phyloP scores from a whole-genome alignment of 2,113 vertebrate genomes.

The Reinhardtius hippoglossoides region DNA sequence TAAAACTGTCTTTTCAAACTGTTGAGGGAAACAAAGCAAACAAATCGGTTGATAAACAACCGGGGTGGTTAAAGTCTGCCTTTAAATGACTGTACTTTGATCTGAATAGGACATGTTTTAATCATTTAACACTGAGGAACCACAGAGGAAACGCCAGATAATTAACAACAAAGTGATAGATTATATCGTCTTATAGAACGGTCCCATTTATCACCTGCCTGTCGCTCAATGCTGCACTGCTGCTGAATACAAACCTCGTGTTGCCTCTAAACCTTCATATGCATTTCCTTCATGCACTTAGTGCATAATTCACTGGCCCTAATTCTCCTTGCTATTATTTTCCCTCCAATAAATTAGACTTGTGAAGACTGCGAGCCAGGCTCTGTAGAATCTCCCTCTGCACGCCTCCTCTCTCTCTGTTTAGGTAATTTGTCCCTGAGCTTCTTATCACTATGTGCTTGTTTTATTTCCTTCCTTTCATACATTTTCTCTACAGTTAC shows the following conservation, averaged over 20 bases:
- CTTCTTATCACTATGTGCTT: neutral
- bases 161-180: slow-evolving; percentile 1
- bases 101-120: slow-evolving; percentile 29
- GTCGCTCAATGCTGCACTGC: neutral
- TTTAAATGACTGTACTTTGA: neutral
- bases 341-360: slow-evolving; percentile 12
- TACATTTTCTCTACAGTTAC: too few species aligned
- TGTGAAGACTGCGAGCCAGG: neutral
- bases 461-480: neutral
- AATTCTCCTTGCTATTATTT: slow-evolving; percentile 6
- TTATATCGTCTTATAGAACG: neutral
- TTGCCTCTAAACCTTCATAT: slow-evolving; percentile 2
- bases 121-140: slow-evolving; percentile 21
- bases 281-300: slow-evolving; percentile 8
- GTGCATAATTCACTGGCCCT: slow-evolving; percentile 9
- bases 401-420: slow-evolving; percentile 1
- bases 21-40: slow-evolving; percentile 23
- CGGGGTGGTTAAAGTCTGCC: neutral
- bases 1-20: slow-evolving; percentile 12
- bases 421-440: neutral
- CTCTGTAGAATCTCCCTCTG: neutral
- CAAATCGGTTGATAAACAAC: slow-evolving; percentile 33
- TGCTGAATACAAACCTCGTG: slow-evolving; percentile 6
- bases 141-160: slow-evolving; percentile 7
- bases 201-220: neutral